Conservation (phyloP, 2,888 invertebrate species). For the Salticus scenicus region DNA sequence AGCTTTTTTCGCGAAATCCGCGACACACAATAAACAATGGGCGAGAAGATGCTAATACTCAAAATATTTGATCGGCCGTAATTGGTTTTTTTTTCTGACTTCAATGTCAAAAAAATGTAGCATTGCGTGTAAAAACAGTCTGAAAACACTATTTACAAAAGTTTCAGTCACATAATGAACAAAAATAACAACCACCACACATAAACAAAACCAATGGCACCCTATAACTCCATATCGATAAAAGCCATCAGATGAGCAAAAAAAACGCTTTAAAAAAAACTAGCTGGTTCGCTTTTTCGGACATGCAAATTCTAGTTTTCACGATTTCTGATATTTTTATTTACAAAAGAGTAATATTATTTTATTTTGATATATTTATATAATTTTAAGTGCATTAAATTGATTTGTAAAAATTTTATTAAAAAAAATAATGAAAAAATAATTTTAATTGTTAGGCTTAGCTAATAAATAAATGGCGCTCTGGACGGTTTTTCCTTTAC, state of each 20-base stretch:
- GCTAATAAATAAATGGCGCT: slow-evolving; percentile 20
- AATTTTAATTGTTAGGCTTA: slow-evolving; percentile 58
- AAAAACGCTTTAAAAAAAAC: slow-evolving; percentile 58
- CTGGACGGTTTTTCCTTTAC: slow-evolving; percentile 42
- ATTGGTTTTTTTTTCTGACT: slow-evolving; percentile 41
- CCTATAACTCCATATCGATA: slow-evolving; percentile 68
- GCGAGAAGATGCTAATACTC: slow-evolving; percentile 38
- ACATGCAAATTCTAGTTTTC: slow-evolving; percentile 41
- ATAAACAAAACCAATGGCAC: slow-evolving; percentile 69
- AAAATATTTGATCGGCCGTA: slow-evolving; percentile 33
- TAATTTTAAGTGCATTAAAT: neutral
- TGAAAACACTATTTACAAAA: slow-evolving; percentile 52
- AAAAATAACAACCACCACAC: slow-evolving; percentile 68
- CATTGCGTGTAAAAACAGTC: slow-evolving; percentile 29
- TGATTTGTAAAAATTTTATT: neutral
- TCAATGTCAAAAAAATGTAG: slow-evolving; percentile 36
- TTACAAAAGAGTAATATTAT: neutral
- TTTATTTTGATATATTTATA: neutral
- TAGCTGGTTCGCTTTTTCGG: slow-evolving; percentile 32
- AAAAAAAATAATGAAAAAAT: slow-evolving; percentile 24
- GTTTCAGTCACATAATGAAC: slow-evolving; percentile 67
- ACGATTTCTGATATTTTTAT: slow-evolving; percentile 15
- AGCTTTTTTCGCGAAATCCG: slow-evolving; percentile 65
- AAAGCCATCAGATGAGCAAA: slow-evolving; percentile 65
- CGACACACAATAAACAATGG: slow-evolving; percentile 69